Conservation (phyloP, 2,113 vertebrate species). For the Mastomys natalensis region DNA sequence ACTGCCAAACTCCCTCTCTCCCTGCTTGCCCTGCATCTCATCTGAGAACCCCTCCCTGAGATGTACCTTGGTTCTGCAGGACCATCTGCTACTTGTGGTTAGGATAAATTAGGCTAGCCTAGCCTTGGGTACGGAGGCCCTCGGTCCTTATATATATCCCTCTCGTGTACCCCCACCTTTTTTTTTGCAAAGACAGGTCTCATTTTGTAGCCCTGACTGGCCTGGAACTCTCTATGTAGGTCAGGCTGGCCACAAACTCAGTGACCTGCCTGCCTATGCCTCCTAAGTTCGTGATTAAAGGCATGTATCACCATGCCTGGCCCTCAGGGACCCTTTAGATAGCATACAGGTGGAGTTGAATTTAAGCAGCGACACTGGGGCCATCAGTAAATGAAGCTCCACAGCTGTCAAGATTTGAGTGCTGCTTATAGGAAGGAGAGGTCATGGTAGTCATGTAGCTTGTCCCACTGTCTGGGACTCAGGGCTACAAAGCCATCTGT, state of each 20-base stretch:
- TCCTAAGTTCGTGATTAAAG: neutral
- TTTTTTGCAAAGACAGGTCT: neutral
- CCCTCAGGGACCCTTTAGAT: no score
- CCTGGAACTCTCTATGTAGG: neutral
- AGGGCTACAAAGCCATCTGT: neutral
- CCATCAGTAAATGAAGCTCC: neutral
- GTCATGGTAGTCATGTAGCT: neutral
- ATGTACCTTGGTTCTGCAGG: neutral
- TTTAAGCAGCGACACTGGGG: accelerated
- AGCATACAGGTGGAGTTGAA: neutral
- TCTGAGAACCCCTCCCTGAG: neutral
- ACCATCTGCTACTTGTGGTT: neutral
- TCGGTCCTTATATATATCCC: no score
- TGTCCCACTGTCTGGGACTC: neutral
- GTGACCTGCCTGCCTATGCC: neutral
- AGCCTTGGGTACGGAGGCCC: neutral
- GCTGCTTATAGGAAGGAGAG: neutral
- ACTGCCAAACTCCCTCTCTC: neutral
- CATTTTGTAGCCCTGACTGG: neutral
- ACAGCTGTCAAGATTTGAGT: neutral
- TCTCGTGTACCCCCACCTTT: neutral
- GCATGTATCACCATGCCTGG: neutral
- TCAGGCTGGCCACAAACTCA: neutral
- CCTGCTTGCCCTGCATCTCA: no score
- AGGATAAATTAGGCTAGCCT: neutral